phyloP scores from a whole-genome alignment of 2,888 invertebrate species.

The Tiliacea aurago region DNA sequence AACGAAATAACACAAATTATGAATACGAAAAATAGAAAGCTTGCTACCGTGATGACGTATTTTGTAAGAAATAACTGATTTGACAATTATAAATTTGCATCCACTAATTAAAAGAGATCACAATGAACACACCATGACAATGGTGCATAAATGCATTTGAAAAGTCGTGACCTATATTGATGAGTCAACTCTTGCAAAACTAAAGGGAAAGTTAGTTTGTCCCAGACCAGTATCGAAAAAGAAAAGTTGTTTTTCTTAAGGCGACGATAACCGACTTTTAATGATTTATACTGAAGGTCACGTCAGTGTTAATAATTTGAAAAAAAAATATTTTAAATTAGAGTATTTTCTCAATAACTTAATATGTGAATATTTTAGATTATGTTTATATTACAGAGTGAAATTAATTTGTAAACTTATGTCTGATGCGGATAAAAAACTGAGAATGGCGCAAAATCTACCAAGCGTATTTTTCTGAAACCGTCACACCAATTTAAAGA shows the following conservation, averaged over 20 bases:
- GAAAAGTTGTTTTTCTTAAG: constrained; percentile 20
- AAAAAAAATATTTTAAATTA: too few species aligned
- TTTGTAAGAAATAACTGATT: background rate
- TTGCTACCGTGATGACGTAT: background rate
- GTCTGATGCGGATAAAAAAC: too few species aligned
- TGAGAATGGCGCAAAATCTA: too few species aligned
- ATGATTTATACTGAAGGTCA: too few species aligned
- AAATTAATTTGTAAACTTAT: too few species aligned
- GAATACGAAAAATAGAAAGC: background rate
- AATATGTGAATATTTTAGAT: too few species aligned
- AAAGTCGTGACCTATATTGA: constrained; percentile 5
- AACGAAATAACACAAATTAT: background rate
- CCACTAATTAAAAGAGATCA: background rate
- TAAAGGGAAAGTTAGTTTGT: background rate
- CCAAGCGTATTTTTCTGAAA: too few species aligned
- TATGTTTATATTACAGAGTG: too few species aligned
- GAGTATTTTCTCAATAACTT: too few species aligned
- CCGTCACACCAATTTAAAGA: too few species aligned
- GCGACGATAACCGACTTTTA: too few species aligned
- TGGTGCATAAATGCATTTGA: constrained; percentile 9
- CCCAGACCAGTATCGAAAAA: constrained; percentile 5
- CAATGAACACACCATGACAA: constrained; percentile 2
- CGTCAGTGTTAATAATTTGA: too few species aligned
- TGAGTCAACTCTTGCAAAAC: background rate
- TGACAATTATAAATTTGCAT: constrained; percentile 10